phyloP scores from a whole-genome alignment of 2,888 invertebrate species.

The Epistrophe eligans region DNA sequence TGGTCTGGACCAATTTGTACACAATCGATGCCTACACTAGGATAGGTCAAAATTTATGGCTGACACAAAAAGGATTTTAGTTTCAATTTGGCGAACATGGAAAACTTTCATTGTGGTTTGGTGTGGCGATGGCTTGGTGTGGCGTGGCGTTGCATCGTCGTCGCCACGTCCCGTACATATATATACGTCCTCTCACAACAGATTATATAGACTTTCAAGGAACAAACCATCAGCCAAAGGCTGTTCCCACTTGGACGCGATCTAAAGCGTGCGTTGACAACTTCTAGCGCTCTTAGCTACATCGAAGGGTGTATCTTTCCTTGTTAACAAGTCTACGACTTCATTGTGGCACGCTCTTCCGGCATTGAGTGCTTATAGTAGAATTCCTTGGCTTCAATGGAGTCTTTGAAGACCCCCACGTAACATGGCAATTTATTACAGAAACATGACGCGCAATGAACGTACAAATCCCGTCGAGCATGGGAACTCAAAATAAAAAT shows the following conservation, averaged over 20 bases:
- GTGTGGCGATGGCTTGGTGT: no score
- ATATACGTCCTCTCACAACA: conserved; percentile 12
- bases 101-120: conserved; percentile 42
- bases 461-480: conserved; percentile 41
- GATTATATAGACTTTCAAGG: conserved; percentile 20
- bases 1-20: conserved; percentile 60
- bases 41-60: conserved; percentile 56
- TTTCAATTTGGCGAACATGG: conserved; percentile 66
- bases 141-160: neutral
- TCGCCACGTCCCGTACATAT: neutral
- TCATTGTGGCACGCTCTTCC: conserved; percentile 59
- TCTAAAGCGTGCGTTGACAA: conserved; percentile 59
- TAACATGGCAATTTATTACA: conserved; percentile 68
- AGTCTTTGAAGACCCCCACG: conserved; percentile 58
- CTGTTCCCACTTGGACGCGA: conserved; percentile 56
- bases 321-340: conserved; percentile 66
- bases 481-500: conserved; percentile 13
- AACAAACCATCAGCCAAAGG: conserved; percentile 47
- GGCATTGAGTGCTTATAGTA: conserved; percentile 48
- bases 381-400: conserved; percentile 21
- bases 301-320: conserved; percentile 60
- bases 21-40: conserved; percentile 69
- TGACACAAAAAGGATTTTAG: conserved; percentile 63
- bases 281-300: conserved; percentile 33
- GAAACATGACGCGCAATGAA: conserved; percentile 56